These are phyloP conservation scores for Gerris lacustris DNA, from an alignment of 2,888 invertebrate genomes.

Conservation along the genomic window DNA sequence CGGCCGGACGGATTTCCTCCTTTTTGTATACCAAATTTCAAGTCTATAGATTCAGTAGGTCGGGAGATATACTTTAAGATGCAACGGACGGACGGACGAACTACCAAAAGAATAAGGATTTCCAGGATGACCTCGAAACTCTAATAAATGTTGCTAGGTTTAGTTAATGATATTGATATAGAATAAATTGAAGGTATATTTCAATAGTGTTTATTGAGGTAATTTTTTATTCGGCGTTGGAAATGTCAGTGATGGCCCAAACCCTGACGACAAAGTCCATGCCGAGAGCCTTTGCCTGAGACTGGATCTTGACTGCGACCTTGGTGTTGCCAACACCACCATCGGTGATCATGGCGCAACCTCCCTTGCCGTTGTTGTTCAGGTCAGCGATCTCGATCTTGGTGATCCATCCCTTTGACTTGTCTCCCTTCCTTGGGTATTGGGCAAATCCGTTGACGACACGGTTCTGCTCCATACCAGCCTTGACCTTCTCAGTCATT, in stretches of 20 bases:
- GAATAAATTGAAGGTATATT: too few relatives aligned
- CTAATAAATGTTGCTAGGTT: too few relatives aligned
- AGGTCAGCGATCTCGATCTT: background rate
- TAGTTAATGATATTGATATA: too few relatives aligned
- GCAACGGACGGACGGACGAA: too few relatives aligned
- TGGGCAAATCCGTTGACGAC: background rate
- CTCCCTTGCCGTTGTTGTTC: background rate
- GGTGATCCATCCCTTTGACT: background rate
- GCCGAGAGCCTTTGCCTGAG: background rate
- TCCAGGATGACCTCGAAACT: too few relatives aligned
- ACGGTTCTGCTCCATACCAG: background rate
- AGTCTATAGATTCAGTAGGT: too few relatives aligned
- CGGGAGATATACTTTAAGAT: too few relatives aligned
- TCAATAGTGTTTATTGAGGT: too few relatives aligned
- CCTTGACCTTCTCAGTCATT: background rate
- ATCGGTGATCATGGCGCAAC: background rate
- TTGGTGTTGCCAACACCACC: slow-evolving; percentile 1
- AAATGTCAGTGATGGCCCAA: background rate
- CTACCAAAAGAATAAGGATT: too few relatives aligned
- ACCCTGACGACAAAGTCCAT: background rate
- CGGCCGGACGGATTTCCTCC: too few relatives aligned
- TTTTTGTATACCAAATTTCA: too few relatives aligned
- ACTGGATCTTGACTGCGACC: background rate
- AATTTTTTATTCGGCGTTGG: background rate
- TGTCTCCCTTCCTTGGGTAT: background rate